Evolutionary conservation across 2,797 vertebrate species (phyloP).

Genomic region (Sebastes hubbsi): DNA sequence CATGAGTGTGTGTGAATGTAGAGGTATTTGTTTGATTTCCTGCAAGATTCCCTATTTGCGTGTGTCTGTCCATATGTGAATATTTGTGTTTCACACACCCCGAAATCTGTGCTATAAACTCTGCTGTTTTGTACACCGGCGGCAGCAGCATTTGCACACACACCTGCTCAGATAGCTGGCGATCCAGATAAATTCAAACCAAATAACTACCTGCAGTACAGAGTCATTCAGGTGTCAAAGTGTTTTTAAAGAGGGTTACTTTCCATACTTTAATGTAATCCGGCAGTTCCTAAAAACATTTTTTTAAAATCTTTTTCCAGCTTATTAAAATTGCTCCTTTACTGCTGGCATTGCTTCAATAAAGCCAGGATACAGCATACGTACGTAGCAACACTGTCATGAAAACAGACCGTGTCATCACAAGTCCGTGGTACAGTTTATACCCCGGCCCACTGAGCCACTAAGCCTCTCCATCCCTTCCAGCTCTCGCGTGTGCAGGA

Average conservation of each 20-base stretch:
- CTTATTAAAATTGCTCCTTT: not conserved
- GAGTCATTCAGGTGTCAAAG: conserved; percentile 19
- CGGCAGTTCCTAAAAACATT: not conserved
- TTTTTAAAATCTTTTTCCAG: not conserved
- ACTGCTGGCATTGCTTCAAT: not conserved
- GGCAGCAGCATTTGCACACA: conserved; percentile 47
- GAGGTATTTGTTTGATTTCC: not conserved
- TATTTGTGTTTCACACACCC: conserved; percentile 9
- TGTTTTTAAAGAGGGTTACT: not conserved
- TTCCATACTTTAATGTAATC: not conserved
- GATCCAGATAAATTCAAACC: conserved; percentile 50
- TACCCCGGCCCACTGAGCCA: conserved; percentile 52
- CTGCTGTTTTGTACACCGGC: conserved; percentile 5
- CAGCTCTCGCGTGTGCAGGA: conserved; percentile 53
- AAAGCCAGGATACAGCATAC: not conserved
- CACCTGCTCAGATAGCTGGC: conserved; percentile 66
- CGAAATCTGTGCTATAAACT: conserved; percentile 43
- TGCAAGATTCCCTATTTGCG: not conserved
- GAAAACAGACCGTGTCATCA: conserved; percentile 38
- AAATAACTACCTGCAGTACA: conserved; percentile 34
- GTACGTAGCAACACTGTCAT: conserved; percentile 4
- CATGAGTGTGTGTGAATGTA: not conserved
- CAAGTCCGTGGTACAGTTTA: conserved; percentile 55
- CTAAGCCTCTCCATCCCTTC: conserved; percentile 64
- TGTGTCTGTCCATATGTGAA: conserved; percentile 12